A percentile compares a stretch with the other conserved stretches of the same genome.
phyloP scores from a whole-genome alignment of 1,140 invertebrate genomes.

The Drosophila sproati region DNA sequence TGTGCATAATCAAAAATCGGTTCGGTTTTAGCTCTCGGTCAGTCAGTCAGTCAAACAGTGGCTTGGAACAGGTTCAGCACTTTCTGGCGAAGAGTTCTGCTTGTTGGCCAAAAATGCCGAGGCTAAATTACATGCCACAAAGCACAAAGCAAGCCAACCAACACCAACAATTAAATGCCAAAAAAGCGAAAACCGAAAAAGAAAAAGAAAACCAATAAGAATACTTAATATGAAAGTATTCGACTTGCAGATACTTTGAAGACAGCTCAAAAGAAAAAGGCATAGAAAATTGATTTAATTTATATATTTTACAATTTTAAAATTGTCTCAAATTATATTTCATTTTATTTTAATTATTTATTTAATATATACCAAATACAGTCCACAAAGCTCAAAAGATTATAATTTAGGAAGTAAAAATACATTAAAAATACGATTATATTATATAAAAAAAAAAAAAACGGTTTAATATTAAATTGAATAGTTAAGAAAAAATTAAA shows the following conservation, averaged over 20 bases:
- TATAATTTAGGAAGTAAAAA: background rate
- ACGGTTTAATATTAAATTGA: no score
- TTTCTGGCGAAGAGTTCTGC: slow-evolving; percentile 21
- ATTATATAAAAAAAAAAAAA: no score
- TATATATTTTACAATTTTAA: no score
- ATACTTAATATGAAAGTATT: background rate
- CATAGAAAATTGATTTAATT: no score
- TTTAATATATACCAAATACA: background rate
- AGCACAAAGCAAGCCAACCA: slow-evolving; percentile 2
- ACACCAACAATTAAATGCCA: slow-evolving; percentile 36
- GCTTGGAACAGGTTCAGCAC: slow-evolving; percentile 17
- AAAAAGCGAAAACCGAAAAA: slow-evolving; percentile 60
- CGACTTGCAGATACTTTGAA: no score
- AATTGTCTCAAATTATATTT: no score
- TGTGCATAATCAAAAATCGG: slow-evolving; percentile 52
- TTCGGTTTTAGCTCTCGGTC: slow-evolving; percentile 47
- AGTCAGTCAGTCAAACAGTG: slow-evolving; percentile 38
- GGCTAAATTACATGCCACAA: slow-evolving; percentile 18
- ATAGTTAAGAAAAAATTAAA: no score
- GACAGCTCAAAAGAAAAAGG: no score
- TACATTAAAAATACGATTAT: no score
- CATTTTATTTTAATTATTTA: no score
- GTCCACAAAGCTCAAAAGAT: no score
- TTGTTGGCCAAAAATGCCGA: slow-evolving; percentile 37
- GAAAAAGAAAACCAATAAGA: background rate